Conservation (phyloP, 2,888 invertebrate species). For the Drosophila kokeensis region DNA sequence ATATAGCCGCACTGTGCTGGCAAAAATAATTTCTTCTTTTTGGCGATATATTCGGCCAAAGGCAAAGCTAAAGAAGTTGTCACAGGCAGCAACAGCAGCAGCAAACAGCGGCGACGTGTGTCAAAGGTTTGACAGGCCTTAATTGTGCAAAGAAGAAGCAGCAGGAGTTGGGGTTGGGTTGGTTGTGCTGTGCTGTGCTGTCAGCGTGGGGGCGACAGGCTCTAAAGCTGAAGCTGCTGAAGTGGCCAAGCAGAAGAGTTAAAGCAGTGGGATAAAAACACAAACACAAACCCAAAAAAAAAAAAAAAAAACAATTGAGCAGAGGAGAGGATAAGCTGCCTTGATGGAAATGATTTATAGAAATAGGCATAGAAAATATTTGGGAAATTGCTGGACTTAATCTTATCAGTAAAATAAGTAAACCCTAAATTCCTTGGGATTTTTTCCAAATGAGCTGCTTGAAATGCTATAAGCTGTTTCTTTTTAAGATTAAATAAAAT, state of each 20-base stretch:
- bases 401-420: constrained; percentile 12
- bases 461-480: constrained; percentile 6
- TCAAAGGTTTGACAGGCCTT: constrained; percentile 82
- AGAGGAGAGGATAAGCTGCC: constrained; percentile 14
- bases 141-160: constrained; percentile 59
- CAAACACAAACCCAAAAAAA: not conserved
- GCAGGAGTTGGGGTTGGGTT: not conserved
- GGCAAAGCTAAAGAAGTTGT: constrained; percentile 59
- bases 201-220: constrained; percentile 16
- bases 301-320: constrained; percentile 18
- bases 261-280: constrained; percentile 23
- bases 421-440: not conserved
- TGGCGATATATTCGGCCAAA: constrained; percentile 26
- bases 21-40: constrained; percentile 55
- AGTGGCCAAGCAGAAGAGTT: constrained; percentile 38
- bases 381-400: constrained; percentile 3
- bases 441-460: constrained; percentile 2
- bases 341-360: constrained; percentile 18
- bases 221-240: constrained; percentile 25
- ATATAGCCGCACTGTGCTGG: constrained; percentile 46
- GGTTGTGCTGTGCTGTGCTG: not conserved
- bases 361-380: not conserved
- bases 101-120: constrained; percentile 58
- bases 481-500: not conserved
- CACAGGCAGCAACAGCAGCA: constrained; percentile 30